Base-by-base conservation (phyloP, 2,113 vertebrate species). In the Psephotus haematonotus region DNA sequence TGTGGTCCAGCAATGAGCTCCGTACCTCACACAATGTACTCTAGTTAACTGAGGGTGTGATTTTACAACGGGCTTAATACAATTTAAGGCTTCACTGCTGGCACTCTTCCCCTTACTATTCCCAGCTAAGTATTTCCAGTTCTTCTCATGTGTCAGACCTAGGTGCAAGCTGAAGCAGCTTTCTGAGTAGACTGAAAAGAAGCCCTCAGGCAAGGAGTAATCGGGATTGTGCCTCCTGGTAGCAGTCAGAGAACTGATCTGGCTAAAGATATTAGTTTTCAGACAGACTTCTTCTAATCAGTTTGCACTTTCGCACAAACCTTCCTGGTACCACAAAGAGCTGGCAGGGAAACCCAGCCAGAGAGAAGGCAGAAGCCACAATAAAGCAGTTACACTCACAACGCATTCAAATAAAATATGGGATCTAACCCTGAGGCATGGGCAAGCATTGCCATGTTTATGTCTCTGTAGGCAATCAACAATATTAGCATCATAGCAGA, bases 21-120 rank as follows among this genome's bases (percentile, higher is more conserved):
- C 77, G 63, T 68, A 83, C 88, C 76, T 37, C 88, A 77, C 80
- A 93, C 82, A 94, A 71, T 43, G 88, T 47, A 81, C 50, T 68
- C 70, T 17, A 87, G 70, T 82, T 95, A 90, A 90, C 87, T 3
- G 39, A 91, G 82, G 92, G 65, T 87, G 67, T 67, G 90, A 92
- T 88, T 96, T 95, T 96, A 83, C 46, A 82, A 90, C 29, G 55
- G 68, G 71, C 28, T 96, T 94, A 96, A 88, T 79, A 90, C 67
- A 82, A 80, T 95, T 92, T 82, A 85, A 90, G 37, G 70, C 63
- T 82, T 72, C 33, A 47, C n/a, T 80, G 24, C 88, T 94, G 95
- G 92, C 88, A 92, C 14, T 74, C 53, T 76, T 94, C 12, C 70
- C 46, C 13, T n/a, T 87, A 3, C 65, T 76, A 47, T 64, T 93